These are phyloP conservation scores for Amphiprion ocellaris DNA, from an alignment of 2,113 vertebrate species.

Conservation along the genomic window DNA sequence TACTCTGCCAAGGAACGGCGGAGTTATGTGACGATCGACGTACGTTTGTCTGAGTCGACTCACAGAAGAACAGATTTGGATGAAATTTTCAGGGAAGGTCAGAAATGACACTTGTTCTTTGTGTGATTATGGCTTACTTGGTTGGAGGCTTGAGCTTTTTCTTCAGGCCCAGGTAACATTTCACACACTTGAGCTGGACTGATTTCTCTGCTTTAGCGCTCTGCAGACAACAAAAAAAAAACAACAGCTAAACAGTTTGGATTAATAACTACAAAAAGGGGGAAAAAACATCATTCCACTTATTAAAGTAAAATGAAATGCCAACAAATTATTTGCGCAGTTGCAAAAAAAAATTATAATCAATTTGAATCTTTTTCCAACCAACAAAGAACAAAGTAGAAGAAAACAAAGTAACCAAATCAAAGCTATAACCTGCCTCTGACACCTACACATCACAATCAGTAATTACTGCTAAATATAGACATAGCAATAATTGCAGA, in stretches of 20 bases:
- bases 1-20: too few species aligned
- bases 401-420: constrained; percentile 55
- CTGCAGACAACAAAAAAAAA: constrained; percentile 72
- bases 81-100: too few species aligned
- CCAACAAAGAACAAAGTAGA: constrained; percentile 58
- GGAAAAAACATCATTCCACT: not conserved
- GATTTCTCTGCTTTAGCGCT: constrained; percentile 91
- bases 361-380: constrained; percentile 26
- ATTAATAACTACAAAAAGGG: not conserved
- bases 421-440: constrained; percentile 46
- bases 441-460: constrained; percentile 65
- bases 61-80: too few species aligned
- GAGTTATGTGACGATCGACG: too few species aligned
- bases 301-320: constrained; percentile 1
- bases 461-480: constrained; percentile 49
- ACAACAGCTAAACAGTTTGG: not conserved
- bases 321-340: constrained; percentile 3
- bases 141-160: constrained; percentile 93
- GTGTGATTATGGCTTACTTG: constrained; percentile 51
- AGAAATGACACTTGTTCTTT: not conserved
- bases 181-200: constrained; percentile 86
- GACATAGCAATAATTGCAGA: constrained; percentile 54
- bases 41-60: too few species aligned
- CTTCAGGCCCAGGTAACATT: constrained; percentile 93
- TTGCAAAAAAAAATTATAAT: constrained; percentile 19